Conservation (phyloP, 2,888 invertebrate genomes). For the Cantharis flavilabris region DNA sequence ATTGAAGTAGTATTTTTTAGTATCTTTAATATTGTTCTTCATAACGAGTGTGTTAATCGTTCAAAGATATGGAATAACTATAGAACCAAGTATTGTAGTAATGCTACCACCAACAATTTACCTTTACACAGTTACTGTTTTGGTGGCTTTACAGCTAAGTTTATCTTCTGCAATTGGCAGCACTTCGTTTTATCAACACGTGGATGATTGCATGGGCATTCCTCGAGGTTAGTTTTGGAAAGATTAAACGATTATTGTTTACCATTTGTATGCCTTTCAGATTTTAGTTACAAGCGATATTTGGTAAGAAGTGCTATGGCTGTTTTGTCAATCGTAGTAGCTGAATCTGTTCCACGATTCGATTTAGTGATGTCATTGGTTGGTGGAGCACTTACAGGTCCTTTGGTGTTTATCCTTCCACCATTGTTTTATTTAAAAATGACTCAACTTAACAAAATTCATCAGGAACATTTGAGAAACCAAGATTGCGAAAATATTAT, state of each 20-base stretch:
- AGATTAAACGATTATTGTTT: not conserved
- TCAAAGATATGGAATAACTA: conserved; percentile 65
- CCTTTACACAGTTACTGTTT: conserved; percentile 69
- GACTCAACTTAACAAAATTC: conserved; percentile 57
- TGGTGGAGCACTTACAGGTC: conserved; percentile 82
- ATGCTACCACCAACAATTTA: conserved; percentile 66
- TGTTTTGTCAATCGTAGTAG: conserved; percentile 72
- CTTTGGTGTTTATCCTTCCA: conserved; percentile 83
- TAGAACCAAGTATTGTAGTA: conserved; percentile 70
- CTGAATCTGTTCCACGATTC: conserved; percentile 82
- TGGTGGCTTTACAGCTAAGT: conserved; percentile 78
- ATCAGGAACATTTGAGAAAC: conserved; percentile 42
- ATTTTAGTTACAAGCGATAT: conserved; percentile 75
- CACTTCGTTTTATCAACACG: conserved; percentile 79
- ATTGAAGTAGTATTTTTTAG: conserved; percentile 43
- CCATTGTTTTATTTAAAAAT: conserved; percentile 79
- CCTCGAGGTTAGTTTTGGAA: conserved; percentile 65
- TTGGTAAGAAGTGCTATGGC: conserved; percentile 72
- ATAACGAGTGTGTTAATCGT: conserved; percentile 67
- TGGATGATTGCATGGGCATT: conserved; percentile 76
- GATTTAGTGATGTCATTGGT: conserved; percentile 85
- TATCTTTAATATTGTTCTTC: conserved; percentile 67
- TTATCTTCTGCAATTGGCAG: conserved; percentile 78
- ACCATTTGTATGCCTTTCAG: conserved; percentile 60
- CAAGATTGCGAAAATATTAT: conserved; percentile 37